Evolutionary conservation across 2,113 vertebrate genomes (phyloP), one percentile per base, ranked within the genome.

Genomic region (Lathamus discolor): DNA sequence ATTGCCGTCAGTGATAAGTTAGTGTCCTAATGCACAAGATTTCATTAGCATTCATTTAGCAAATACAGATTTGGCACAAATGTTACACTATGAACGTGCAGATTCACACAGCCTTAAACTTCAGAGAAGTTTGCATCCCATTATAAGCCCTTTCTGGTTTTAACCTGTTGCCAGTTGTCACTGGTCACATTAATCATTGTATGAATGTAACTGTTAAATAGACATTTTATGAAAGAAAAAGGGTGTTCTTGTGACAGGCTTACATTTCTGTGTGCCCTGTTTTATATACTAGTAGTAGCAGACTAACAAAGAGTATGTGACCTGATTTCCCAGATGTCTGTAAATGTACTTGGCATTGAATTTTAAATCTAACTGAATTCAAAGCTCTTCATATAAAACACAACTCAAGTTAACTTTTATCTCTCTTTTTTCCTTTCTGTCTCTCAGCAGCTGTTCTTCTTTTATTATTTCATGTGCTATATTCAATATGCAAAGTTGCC

Each of bases 401-500:
- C 88, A 94, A 87, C 86, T 91, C 59, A 57, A 86, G 70, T 88
- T 96, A 96, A 94, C 94, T 97, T 97, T 95, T 95, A 96, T 93
- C 95, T 96, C 75, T 88, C 5, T 68, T 83, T 83, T 79, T 91
- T 91, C n/a, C 52, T 81, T 88, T 89, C 94, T 93, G 85, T 89
- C 91, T 95, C 96, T 91, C 81, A 92, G 92, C 88, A 92, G 91
- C 87, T 96, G 96, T 96, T 97, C 93, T 87, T 94, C 90, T 96
- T 97, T 97, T 94, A 97, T 97, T 97, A 92, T 97, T 97, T 96
- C 84, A 96, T 97, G 92, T 92, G 95, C 59, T 87, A 86, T 97
- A 94, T 95, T 95, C 92, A 94, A 90, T 96, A 96, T 97, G 91
- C 84, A 93, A 94, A 92, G 66, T 96, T 92, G 94, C 46, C 94